Base-by-base conservation (phyloP, 2,113 vertebrate genomes). In the Chlamydotis undulata region DNA sequence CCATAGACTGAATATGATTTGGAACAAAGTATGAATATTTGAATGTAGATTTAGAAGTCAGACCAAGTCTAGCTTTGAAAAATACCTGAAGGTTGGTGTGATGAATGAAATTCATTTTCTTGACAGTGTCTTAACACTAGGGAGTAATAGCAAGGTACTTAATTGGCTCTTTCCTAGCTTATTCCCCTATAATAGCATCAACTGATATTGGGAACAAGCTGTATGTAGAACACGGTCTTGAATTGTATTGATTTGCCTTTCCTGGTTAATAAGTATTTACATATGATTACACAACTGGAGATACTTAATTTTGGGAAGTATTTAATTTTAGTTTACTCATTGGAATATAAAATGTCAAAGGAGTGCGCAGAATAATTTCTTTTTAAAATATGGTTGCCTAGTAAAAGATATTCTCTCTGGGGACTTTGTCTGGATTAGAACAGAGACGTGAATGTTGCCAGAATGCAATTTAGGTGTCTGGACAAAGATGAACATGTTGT, bases 401-500 rank as follows among this genome's bases (percentile, higher is more conserved):
- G 29, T 59, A 65, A 78, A 95, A 81, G 3, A 15, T 47, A 56
- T 61, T 64, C 19, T 94, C 47, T 70, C 60, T 55, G 18, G 22
- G 12, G 35, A 37, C 45, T 89, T 75, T 56, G 18, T 37, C 61
- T 79, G 65, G 45, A 47, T 87, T 59, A 82, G 47, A 87, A 41
- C 33, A 78, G 73, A 73, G 39, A 52, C 67, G 12, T 91, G 73
- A 93, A 57, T 73, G 24, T 79, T 96, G 24, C 61, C 83, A 94
- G 83, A 94, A 84, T 43, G 65, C 74, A 84, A 10, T 91, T 96
- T 75, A 78, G 68, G 47, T 90, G 61, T 83, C 91, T 92, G 89
- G 87, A 93, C 85, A 79, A 29, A 60, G 49, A 55, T 0, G 14
- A 93, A 53, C 23, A 50, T 18, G 49, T 23, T 90, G 52, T 60